Evolutionary conservation across 2,888 invertebrate species (phyloP).

Genomic region (Strigamia crassipes): DNA sequence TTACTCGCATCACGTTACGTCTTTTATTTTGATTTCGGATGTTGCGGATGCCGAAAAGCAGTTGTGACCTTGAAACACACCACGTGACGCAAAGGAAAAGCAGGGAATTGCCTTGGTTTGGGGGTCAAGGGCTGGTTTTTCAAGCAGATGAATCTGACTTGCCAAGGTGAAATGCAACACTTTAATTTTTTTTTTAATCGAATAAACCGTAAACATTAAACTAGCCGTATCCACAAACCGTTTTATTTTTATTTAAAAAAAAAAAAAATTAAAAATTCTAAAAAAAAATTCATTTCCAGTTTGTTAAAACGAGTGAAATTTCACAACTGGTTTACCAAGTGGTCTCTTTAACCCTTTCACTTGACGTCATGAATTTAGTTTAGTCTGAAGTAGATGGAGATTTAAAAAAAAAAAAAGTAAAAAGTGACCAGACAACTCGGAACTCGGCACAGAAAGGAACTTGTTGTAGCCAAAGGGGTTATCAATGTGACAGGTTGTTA

Average conservation of each 20-base stretch:
- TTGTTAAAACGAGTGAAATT: not conserved
- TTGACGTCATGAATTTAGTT: not conserved
- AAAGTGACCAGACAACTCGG: conserved; percentile 13
- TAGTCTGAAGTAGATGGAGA: not conserved
- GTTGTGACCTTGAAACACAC: not conserved
- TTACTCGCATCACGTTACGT: too few species aligned
- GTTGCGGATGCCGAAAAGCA: not conserved
- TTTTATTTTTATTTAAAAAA: too few species aligned
- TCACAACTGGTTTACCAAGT: not conserved
- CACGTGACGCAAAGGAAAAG: conserved; percentile 10
- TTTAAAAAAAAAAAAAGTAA: not conserved
- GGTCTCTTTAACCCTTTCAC: not conserved
- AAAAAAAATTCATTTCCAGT: conserved; percentile 14
- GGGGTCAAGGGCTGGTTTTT: conserved; percentile 16
- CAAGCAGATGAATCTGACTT: not conserved
- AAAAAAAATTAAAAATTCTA: too few species aligned
- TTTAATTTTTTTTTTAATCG: not conserved
- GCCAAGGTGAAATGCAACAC: not conserved
- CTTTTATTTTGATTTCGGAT: not conserved
- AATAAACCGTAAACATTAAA: not conserved
- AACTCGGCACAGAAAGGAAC: conserved; percentile 13
- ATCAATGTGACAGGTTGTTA: not conserved
- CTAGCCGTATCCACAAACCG: not conserved
- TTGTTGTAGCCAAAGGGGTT: conserved; percentile 19
- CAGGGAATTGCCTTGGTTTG: conserved; percentile 14